phyloP scores from a whole-genome alignment of 2,113 vertebrate species.

The Megaptera novaeangliae region DNA sequence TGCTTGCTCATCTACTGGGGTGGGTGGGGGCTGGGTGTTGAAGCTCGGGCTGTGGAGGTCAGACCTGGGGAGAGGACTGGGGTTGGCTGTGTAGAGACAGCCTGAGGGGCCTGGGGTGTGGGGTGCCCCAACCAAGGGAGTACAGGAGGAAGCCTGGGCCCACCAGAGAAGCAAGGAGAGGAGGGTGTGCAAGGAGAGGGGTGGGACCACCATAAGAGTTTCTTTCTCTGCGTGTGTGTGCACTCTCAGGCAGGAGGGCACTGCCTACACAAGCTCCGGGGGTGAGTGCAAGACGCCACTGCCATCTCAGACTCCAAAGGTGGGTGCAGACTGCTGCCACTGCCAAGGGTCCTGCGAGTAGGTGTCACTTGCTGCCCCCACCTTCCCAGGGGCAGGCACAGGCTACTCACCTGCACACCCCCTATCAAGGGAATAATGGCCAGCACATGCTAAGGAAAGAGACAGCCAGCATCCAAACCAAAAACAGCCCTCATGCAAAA shows the following conservation, averaged over 20 bases:
- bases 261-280: background rate
- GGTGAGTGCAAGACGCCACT: background rate
- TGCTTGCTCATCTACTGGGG: fast-evolving
- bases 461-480: background rate
- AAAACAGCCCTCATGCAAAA: background rate
- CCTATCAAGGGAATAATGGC: background rate
- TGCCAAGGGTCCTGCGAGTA: background rate
- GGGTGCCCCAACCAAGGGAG: background rate
- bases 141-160: background rate
- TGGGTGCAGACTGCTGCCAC: background rate
- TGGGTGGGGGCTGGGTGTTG: background rate
- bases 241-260: background rate
- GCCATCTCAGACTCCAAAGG: background rate
- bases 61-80: background rate
- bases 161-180: background rate
- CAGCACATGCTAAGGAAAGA: background rate
- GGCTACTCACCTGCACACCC: background rate
- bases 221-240: background rate
- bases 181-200: background rate
- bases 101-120: background rate
- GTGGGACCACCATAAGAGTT: background rate
- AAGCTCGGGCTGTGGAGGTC: background rate
- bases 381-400: background rate
- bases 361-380: background rate
- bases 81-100: background rate